Percentiles rank a stretch among this genome's conserved stretches.
Evolutionary conservation across 2,113 vertebrate genomes (phyloP).

Genomic region (Psittacus erithacus): DNA sequence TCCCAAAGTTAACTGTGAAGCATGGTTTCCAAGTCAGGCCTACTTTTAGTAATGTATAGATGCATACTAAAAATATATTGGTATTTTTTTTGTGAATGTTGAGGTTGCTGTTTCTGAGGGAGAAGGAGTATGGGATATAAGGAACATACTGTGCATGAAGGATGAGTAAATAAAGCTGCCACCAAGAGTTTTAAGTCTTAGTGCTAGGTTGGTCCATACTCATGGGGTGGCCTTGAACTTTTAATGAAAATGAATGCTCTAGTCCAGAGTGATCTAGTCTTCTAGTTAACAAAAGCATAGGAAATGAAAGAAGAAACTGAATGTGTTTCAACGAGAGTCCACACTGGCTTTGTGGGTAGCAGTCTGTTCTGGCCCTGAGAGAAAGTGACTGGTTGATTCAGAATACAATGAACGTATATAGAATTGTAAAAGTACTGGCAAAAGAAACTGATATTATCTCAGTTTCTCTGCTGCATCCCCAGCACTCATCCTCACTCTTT

Average conservation of each 20-base stretch:
- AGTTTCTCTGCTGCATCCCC: background rate
- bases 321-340: background rate
- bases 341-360: background rate
- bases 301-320: background rate
- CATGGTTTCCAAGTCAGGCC: background rate
- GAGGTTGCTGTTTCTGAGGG: constrained; percentile 1
- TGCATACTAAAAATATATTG: background rate
- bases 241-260: background rate
- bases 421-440: background rate
- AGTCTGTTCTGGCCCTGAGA: background rate
- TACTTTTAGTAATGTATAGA: background rate
- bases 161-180: constrained; percentile 38
- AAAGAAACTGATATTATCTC: background rate
- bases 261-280: background rate
- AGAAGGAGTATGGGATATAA: constrained; percentile 7
- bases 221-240: constrained; percentile 1
- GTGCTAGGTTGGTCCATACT: background rate
- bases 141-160: constrained; percentile 26
- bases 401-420: background rate
- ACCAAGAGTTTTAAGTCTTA: background rate
- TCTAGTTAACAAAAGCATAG: background rate
- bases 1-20: background rate
- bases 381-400: background rate
- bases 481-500: background rate
- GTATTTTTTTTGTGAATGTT: background rate